Base-by-base conservation (phyloP, 2,113 vertebrate species). In the Silurus glanis region DNA sequence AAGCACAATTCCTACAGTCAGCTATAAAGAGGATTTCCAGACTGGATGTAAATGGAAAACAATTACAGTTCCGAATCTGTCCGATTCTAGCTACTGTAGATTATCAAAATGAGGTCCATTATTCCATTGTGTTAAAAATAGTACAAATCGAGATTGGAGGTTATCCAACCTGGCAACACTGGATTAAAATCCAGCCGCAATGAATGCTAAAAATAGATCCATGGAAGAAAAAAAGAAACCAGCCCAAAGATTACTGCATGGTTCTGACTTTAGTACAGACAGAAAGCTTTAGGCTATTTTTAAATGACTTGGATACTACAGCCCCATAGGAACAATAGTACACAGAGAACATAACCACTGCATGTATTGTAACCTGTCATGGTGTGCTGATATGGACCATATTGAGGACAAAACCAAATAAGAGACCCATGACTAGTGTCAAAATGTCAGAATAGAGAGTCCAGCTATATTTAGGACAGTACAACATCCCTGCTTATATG, bases 151-250 rank as follows among this genome's bases (percentile, higher is more conserved):
- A 0, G 21, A 4, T 28, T 23, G 53, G 23, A 25, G 28, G 9
- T n/a, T 25, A 17, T 5, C 49, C 62, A 66, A 67, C 69, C 64
- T 83, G 81, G 81, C 49, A 69, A 67, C 80, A 47, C 62, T 1
- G 47, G 61, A 82, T 53, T 82, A 64, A 51, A 82, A 51, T 82
- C 59, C 61, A 66, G 90, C 80, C 64, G 88, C 86, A 88, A 85
- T 59, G 84, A 88, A 69, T 67, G 90, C 94, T 95, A 95, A 94
- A 95, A 95, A 95, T 95, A 95, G 92, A 82, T 56, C 53, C 78
- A 86, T 75, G 88, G 85, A 90, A 91, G 89, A 90, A 93, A 91
- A 89, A 90, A 93, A 89, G 91, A 91, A 90, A 92, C 87, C 91
- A 90, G 91, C 90, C 87, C 86, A 82, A 88, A 92, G 90, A 91